Conservation (phyloP, 1,140 invertebrate species). For the Drosophila ohnishii region DNA sequence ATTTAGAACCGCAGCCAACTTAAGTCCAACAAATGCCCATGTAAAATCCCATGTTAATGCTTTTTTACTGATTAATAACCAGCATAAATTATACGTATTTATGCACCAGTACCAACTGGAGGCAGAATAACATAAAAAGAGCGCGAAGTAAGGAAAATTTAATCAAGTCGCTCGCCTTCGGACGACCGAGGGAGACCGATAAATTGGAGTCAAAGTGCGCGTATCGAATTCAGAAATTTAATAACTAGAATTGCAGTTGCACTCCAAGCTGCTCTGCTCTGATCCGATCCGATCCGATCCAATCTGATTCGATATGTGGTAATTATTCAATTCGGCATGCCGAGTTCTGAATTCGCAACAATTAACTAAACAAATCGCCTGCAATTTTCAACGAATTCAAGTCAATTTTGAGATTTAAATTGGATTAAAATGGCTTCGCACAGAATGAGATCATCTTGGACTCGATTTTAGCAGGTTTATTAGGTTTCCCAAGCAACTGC, state of each 20-base stretch:
- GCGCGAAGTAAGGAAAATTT: slow-evolving; percentile 19
- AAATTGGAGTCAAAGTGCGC: slow-evolving; percentile 60
- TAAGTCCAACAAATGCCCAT: slow-evolving; percentile 27
- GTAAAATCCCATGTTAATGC: slow-evolving; percentile 34
- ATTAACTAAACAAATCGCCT: slow-evolving; percentile 38
- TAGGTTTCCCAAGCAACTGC: not conserved
- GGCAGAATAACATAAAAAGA: slow-evolving; percentile 10
- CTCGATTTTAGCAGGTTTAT: not conserved
- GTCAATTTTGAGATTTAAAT: slow-evolving; percentile 37
- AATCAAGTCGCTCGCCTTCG: slow-evolving; percentile 52
- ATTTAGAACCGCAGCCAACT: not conserved
- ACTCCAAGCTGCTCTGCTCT: not conserved
- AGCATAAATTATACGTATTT: slow-evolving; percentile 47
- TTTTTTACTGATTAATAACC: slow-evolving; percentile 38
- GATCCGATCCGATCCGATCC: not conserved
- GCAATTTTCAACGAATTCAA: slow-evolving; percentile 17
- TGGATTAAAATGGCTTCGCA: slow-evolving; percentile 1
- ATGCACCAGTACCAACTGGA: slow-evolving; percentile 8
- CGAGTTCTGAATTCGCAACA: slow-evolving; percentile 30
- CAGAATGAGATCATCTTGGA: slow-evolving; percentile 23
- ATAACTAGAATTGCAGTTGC: slow-evolving; percentile 42
- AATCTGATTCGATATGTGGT: slow-evolving; percentile 3
- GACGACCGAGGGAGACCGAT: slow-evolving; percentile 20
- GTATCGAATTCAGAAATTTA: slow-evolving; percentile 49
- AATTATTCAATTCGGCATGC: slow-evolving; percentile 33